Conservation (phyloP, 2,113 vertebrate species). For the Erinaceus europaeus region DNA sequence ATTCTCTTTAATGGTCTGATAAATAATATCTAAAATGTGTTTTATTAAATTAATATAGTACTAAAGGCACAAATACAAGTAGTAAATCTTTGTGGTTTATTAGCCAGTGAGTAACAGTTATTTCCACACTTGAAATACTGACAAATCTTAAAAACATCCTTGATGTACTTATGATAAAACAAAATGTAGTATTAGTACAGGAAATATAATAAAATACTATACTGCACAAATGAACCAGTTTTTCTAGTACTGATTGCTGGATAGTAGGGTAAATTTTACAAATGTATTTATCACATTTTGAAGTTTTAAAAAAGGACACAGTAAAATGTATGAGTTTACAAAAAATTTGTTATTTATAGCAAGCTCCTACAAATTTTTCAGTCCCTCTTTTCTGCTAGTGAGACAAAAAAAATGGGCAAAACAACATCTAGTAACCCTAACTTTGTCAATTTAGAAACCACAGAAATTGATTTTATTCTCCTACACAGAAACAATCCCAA, state of each 20-base stretch:
- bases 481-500: no score
- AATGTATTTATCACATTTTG: no score
- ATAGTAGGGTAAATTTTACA: neutral
- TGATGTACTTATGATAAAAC: neutral
- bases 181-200: neutral
- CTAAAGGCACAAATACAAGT: neutral
- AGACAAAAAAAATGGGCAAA: no score
- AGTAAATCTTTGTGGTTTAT: neutral
- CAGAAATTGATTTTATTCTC: no score
- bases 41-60: neutral
- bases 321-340: no score
- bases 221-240: neutral
- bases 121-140: neutral
- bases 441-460: no score
- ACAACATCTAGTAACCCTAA: no score
- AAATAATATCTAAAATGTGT: neutral
- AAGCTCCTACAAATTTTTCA: no score
- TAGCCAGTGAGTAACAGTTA: neutral
- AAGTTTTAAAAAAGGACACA: no score
- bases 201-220: neutral
- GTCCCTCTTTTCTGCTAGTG: no score
- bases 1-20: neutral
- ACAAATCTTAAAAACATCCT: neutral
- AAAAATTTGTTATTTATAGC: no score
- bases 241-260: neutral